These are phyloP conservation scores for Staurois parvus DNA, from an alignment of 2,797 vertebrate species.

Conservation along the genomic window DNA sequence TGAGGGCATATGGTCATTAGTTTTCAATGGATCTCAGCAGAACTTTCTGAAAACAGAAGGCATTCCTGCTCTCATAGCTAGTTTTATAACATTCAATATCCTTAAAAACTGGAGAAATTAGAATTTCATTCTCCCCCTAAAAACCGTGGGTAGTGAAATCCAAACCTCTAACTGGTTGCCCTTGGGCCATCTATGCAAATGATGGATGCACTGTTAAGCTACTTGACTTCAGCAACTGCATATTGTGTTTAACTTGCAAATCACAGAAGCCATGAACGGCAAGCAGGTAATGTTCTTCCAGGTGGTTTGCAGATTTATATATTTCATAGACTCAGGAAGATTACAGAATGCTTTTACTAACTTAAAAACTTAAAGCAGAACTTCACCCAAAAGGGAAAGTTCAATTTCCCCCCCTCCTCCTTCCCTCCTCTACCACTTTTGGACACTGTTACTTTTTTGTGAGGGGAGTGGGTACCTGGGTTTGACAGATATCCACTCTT, in stretches of 20 bases:
- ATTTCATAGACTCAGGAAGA: too few species aligned
- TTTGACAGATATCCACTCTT: too few species aligned
- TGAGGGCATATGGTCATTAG: constrained; percentile 33
- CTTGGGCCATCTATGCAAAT: background rate
- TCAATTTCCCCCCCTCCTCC: too few species aligned
- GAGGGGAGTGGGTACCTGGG: too few species aligned
- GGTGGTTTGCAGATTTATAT: background rate
- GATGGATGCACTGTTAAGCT: background rate
- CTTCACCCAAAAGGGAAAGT: too few species aligned
- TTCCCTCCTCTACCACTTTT: too few species aligned
- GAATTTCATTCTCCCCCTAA: background rate
- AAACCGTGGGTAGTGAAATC: background rate
- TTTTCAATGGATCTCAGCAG: background rate
- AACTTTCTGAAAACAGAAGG: background rate
- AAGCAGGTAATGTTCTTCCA: background rate
- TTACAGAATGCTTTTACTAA: too few species aligned
- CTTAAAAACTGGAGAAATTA: background rate
- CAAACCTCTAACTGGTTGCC: background rate
- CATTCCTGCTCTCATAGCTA: background rate
- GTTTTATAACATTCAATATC: background rate
- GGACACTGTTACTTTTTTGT: too few species aligned
- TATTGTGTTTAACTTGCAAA: constrained; percentile 34
- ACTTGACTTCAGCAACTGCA: constrained; percentile 26
- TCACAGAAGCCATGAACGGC: background rate
- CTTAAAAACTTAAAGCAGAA: too few species aligned